Evolutionary conservation across 2,888 invertebrate species (phyloP).

Genomic region (Ornithoptera priamus): DNA sequence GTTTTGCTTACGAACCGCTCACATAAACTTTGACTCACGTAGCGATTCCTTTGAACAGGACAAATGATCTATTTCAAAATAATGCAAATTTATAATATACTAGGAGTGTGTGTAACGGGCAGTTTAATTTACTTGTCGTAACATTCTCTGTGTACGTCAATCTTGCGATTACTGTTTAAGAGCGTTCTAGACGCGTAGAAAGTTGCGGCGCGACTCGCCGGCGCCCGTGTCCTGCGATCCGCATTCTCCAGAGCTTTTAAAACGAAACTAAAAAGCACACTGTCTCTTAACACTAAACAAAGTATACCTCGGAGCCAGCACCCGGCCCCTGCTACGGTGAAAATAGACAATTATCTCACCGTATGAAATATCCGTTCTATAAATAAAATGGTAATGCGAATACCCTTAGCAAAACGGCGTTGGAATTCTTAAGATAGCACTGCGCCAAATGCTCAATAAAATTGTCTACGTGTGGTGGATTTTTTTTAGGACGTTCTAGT

Average conservation of each 20-base stretch:
- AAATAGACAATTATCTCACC: slow-evolving; percentile 56
- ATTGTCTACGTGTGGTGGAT: not conserved
- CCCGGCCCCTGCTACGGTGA: slow-evolving; percentile 49
- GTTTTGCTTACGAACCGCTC: too few species aligned
- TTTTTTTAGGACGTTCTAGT: not conserved
- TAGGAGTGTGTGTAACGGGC: slow-evolving; percentile 54
- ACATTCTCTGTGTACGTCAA: slow-evolving; percentile 73
- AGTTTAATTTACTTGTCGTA: slow-evolving; percentile 74
- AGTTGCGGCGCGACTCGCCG: slow-evolving; percentile 77
- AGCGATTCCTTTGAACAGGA: not conserved
- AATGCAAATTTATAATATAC: slow-evolving; percentile 46
- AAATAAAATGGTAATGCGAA: slow-evolving; percentile 46
- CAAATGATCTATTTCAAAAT: slow-evolving; percentile 27
- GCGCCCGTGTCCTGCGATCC: slow-evolving; percentile 78
- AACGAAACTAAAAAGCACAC: slow-evolving; percentile 65
- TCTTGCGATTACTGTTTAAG: slow-evolving; percentile 77
- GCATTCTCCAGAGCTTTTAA: slow-evolving; percentile 69
- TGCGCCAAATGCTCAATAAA: slow-evolving; percentile 20
- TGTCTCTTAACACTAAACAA: slow-evolving; percentile 58
- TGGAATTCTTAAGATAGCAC: slow-evolving; percentile 23
- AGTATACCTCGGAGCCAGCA: slow-evolving; percentile 52
- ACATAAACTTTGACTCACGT: too few species aligned
- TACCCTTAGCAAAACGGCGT: slow-evolving; percentile 34
- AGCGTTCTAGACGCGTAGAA: slow-evolving; percentile 78
- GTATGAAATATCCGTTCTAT: slow-evolving; percentile 42